Conservation (phyloP, 1,140 invertebrate species). For the Campoletis sonorensis region DNA sequence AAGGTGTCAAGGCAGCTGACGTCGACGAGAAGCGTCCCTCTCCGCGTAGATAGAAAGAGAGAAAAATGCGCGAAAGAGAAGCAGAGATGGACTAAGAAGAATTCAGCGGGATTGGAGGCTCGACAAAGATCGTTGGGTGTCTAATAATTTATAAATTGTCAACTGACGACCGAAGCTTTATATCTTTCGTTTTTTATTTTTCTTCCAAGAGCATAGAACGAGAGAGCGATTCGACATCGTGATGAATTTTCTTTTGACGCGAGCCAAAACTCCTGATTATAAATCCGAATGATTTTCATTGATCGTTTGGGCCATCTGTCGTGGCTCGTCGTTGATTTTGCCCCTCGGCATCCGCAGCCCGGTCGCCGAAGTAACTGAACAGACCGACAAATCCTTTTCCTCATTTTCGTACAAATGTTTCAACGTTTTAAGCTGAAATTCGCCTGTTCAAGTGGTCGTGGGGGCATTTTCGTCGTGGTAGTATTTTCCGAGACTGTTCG, state of each 20-base stretch:
- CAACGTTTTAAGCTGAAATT: not conserved
- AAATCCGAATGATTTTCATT: slow-evolving; percentile 30
- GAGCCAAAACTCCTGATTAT: not conserved
- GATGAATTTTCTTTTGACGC: slow-evolving; percentile 7
- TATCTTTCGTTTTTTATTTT: not conserved
- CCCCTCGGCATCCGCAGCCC: slow-evolving; percentile 5
- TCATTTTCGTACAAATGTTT: not conserved
- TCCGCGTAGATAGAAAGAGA: slow-evolving; percentile 7
- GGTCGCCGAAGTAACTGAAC: slow-evolving; percentile 45
- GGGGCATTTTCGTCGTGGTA: slow-evolving; percentile 10
- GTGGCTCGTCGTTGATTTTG: not conserved
- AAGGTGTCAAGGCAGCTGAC: slow-evolving; percentile 52
- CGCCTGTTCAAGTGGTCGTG: not conserved
- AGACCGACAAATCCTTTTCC: slow-evolving; percentile 27
- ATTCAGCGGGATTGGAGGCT: slow-evolving; percentile 33
- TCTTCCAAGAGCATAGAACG: not conserved
- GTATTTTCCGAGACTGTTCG: slow-evolving; percentile 21
- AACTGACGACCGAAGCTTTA: not conserved
- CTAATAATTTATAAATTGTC: slow-evolving; percentile 17
- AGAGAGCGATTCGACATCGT: not conserved
- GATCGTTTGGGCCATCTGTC: slow-evolving; percentile 33
- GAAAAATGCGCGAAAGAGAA: not conserved
- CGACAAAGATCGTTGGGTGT: not conserved
- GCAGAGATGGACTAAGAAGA: not conserved
- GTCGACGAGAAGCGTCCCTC: slow-evolving; percentile 18